Evolutionary conservation across 2,888 invertebrate genomes (phyloP).

Genomic region (Tuta absoluta): DNA sequence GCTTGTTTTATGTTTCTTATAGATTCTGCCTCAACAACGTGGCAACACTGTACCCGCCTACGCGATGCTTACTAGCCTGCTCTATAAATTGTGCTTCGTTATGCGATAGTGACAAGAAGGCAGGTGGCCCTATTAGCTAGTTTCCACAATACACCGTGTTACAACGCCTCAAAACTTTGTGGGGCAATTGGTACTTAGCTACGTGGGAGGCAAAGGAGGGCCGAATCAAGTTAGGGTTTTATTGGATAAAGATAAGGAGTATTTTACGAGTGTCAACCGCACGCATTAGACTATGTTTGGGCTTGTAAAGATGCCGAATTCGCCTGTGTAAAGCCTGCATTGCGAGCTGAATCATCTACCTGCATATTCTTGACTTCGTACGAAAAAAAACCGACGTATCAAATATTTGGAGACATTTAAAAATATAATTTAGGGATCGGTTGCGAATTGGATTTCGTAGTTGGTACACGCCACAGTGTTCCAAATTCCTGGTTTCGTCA

Average conservation of each 20-base stretch:
- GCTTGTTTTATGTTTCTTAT: too few species aligned
- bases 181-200: conserved; percentile 3
- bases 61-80: conserved; percentile 45
- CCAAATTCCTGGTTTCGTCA: too few species aligned
- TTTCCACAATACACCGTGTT: conserved; percentile 27
- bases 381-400: too few species aligned
- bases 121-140: conserved; percentile 60
- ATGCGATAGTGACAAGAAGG: conserved; percentile 58
- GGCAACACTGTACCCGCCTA: conserved; percentile 39
- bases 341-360: not conserved
- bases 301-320: conserved; percentile 2
- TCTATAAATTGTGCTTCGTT: conserved; percentile 74
- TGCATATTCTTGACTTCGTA: too few species aligned
- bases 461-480: too few species aligned
- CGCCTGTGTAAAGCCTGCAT: not conserved
- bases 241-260: conserved; percentile 2
- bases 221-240: not conserved
- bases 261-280: not conserved
- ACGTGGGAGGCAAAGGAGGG: conserved; percentile 5
- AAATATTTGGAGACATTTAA: too few species aligned
- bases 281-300: not conserved
- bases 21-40: too few species aligned
- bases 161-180: conserved; percentile 19
- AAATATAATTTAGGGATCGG: too few species aligned
- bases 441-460: too few species aligned